A percentile compares a stretch with the other conserved stretches of the same genome.
Conservation (phyloP, 2,888 invertebrate genomes). For the Volucella zonaria region DNA sequence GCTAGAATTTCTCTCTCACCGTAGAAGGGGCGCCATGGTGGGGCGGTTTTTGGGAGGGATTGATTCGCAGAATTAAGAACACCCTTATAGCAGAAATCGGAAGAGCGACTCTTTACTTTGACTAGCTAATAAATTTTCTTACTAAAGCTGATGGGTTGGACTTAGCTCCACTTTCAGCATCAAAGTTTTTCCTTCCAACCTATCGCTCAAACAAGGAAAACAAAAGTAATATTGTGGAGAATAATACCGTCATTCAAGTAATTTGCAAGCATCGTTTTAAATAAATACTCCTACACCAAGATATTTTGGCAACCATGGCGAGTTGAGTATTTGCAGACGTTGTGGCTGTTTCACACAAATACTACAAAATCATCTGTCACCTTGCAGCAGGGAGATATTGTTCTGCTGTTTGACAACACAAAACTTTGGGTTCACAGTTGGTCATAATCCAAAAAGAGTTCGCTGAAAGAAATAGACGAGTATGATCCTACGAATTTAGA, state of each 20-base stretch:
- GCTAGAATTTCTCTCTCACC: conserved; percentile 25
- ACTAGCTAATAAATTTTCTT: conserved; percentile 18
- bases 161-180: conserved; percentile 22
- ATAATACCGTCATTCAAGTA: neutral
- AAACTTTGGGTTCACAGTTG: conserved; percentile 17
- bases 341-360: conserved; percentile 10
- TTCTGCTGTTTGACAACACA: conserved; percentile 9
- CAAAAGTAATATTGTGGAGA: neutral
- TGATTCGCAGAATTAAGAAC: conserved; percentile 32
- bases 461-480: conserved; percentile 2
- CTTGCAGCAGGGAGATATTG: conserved; percentile 4
- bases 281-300: too few species aligned
- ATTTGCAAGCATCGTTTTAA: conserved; percentile 8
- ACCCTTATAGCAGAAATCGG: conserved; percentile 23
- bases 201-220: neutral
- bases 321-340: conserved; percentile 5
- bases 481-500: conserved; percentile 9
- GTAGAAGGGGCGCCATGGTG: conserved; percentile 48
- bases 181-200: conserved; percentile 13
- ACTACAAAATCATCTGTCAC: neutral
- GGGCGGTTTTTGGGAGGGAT: conserved; percentile 53
- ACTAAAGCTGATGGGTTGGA: conserved; percentile 24
- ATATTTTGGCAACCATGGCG: conserved; percentile 20
- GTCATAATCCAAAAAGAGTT: conserved; percentile 5
- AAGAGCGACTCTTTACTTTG: conserved; percentile 7